Conservation (phyloP, 2,888 invertebrate genomes). For the Tiliacea aurago region DNA sequence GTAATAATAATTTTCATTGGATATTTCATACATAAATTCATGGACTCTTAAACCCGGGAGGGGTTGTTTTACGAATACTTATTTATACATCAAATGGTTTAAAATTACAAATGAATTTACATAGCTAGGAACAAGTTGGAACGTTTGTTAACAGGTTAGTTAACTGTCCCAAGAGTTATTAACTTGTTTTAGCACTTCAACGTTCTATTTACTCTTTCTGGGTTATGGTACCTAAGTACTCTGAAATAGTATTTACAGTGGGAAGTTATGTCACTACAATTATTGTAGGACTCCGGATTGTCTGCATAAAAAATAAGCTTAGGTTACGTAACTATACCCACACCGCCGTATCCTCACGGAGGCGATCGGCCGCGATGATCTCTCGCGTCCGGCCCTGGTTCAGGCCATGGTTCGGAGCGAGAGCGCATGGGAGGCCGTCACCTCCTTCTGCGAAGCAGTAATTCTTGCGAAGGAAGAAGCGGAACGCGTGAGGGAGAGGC, state of each 20-base stretch:
- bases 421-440: too few species aligned
- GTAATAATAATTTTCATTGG: constrained; percentile 39
- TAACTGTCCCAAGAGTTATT: constrained; percentile 57
- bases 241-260: neutral
- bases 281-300: neutral
- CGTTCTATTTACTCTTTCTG: constrained; percentile 42
- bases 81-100: constrained; percentile 46
- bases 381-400: too few species aligned
- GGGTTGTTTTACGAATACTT: constrained; percentile 43
- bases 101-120: constrained; percentile 60
- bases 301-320: neutral
- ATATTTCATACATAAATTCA: constrained; percentile 54
- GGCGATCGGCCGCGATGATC: too few species aligned
- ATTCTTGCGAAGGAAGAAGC: too few species aligned
- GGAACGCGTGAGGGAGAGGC: too few species aligned
- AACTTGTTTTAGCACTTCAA: constrained; percentile 51
- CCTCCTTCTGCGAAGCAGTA: too few species aligned
- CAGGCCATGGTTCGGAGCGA: too few species aligned
- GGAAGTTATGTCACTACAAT: neutral
- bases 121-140: constrained; percentile 48
- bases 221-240: constrained; percentile 13
- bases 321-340: too few species aligned
- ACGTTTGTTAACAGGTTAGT: constrained; percentile 51
- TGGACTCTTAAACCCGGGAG: constrained; percentile 22
- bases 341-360: too few species aligned